phyloP scores from a whole-genome alignment of 2,888 invertebrate genomes.

The Andrena fulva region DNA sequence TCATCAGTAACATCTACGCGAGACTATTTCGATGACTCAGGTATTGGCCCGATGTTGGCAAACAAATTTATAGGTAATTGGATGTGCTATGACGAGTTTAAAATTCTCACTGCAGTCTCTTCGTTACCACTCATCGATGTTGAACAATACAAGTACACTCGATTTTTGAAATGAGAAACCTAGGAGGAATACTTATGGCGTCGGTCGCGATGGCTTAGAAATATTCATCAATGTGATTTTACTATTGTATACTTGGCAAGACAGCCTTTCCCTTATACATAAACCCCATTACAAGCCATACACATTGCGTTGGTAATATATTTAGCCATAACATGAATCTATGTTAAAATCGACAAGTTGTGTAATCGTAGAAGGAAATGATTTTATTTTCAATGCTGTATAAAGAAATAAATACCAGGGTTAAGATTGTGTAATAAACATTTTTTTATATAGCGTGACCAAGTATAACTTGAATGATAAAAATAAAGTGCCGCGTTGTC shows the following conservation, averaged over 20 bases:
- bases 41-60: not conserved
- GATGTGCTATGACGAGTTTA: not conserved
- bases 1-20: not conserved
- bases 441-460: slow-evolving; percentile 39
- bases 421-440: slow-evolving; percentile 53
- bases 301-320: slow-evolving; percentile 52
- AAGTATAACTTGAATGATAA: slow-evolving; percentile 4
- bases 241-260: slow-evolving; percentile 55
- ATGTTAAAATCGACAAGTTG: slow-evolving; percentile 57
- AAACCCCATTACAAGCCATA: slow-evolving; percentile 70
- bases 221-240: slow-evolving; percentile 63
- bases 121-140: slow-evolving; percentile 7
- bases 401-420: slow-evolving; percentile 56
- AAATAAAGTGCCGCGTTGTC: slow-evolving; percentile 25
- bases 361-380: slow-evolving; percentile 53
- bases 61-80: not conserved
- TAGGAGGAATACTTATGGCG: slow-evolving; percentile 29
- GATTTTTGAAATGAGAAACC: slow-evolving; percentile 6
- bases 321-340: slow-evolving; percentile 63
- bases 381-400: slow-evolving; percentile 60
- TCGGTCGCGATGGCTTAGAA: slow-evolving; percentile 36
- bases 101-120: slow-evolving; percentile 4
- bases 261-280: slow-evolving; percentile 67
- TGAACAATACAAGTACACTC: slow-evolving; percentile 2
- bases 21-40: slow-evolving; percentile 9